phyloP scores from a whole-genome alignment of 2,797 vertebrate genomes.

The Sebastes melanostomus region DNA sequence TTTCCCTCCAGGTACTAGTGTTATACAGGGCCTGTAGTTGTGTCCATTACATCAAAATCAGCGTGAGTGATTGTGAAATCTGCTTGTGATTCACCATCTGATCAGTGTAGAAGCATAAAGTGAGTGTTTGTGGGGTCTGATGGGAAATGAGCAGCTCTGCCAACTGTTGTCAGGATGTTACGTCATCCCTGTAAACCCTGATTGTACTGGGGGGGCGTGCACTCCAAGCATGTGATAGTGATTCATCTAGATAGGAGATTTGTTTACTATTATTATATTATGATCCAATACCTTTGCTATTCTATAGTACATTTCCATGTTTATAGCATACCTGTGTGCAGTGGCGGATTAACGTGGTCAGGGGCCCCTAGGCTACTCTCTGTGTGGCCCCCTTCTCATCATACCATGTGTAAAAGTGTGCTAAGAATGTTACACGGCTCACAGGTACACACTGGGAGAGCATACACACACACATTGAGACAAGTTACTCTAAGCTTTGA shows the following conservation, averaged over 20 bases:
- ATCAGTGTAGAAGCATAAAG: not conserved
- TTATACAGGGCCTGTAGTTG: fast-evolving
- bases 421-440: no score
- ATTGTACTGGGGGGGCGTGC: not conserved
- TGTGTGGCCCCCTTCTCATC: no score
- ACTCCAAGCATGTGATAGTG: not conserved
- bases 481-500: no score
- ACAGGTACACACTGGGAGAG: not conserved
- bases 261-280: not conserved
- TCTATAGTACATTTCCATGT: not conserved
- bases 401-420: not conserved
- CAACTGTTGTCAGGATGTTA: constrained; percentile 33
- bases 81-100: not conserved
- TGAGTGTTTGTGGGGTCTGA: not conserved
- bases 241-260: not conserved
- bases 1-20: no score
- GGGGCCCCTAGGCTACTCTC: no score
- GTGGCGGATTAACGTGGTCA: no score
- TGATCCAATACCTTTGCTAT: not conserved
- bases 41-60: not conserved
- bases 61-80: constrained; percentile 16
- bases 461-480: no score
- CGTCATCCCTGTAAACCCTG: constrained; percentile 11
- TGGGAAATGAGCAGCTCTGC: constrained; percentile 1
- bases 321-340: not conserved